These are phyloP conservation scores for Cephus rjabovi DNA, from an alignment of 2,888 invertebrate genomes.

Conservation along the genomic window DNA sequence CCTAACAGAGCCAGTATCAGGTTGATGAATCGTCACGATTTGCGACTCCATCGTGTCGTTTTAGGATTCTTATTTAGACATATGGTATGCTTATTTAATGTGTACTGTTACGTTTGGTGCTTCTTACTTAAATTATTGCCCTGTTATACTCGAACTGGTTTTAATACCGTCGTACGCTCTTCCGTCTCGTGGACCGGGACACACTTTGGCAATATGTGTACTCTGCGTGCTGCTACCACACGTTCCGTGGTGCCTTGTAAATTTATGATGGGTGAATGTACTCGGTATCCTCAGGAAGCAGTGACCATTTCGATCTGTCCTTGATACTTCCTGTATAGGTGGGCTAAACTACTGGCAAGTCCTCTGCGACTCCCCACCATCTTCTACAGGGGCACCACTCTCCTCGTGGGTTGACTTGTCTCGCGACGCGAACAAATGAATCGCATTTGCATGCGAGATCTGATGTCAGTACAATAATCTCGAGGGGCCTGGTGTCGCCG, in stretches of 20 bases:
- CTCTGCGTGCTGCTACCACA: background rate
- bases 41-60: background rate
- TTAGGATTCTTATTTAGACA: background rate
- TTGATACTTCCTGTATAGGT: background rate
- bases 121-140: background rate
- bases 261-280: background rate
- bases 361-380: background rate
- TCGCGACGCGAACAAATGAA: background rate
- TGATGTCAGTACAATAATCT: background rate
- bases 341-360: background rate
- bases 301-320: background rate
- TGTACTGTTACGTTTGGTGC: background rate
- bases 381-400: background rate
- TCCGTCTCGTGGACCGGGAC: background rate
- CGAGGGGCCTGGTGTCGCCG: background rate
- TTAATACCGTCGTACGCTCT: background rate
- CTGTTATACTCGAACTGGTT: background rate
- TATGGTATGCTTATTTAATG: background rate
- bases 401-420: background rate
- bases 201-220: background rate
- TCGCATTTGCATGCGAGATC: background rate
- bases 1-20: background rate
- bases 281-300: background rate
- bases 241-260: background rate
- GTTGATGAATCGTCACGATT: background rate